Conservation (phyloP, 1,140 invertebrate species). For the Cardiocondyla obscurior region DNA sequence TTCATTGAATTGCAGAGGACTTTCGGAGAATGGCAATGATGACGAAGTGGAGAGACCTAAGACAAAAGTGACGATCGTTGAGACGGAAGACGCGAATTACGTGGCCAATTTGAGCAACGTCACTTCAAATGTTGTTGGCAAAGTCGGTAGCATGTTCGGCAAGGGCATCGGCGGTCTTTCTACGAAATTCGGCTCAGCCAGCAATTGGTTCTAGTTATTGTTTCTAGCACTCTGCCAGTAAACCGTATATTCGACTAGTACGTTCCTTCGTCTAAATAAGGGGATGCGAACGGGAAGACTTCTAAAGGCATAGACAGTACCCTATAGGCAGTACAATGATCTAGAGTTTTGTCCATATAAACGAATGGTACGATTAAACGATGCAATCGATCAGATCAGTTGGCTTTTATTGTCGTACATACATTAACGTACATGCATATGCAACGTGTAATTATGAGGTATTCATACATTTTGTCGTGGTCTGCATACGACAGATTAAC, state of each 20-base stretch:
- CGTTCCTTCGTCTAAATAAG: slow-evolving; percentile 74
- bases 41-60: slow-evolving; percentile 86
- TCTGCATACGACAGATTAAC: slow-evolving; percentile 34
- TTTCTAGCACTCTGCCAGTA: slow-evolving; percentile 69
- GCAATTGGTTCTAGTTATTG: slow-evolving; percentile 87
- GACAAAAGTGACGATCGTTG: slow-evolving; percentile 87
- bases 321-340: slow-evolving; percentile 53
- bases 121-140: slow-evolving; percentile 90
- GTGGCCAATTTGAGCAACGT: slow-evolving; percentile 88
- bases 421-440: slow-evolving; percentile 53
- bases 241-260: slow-evolving; percentile 70
- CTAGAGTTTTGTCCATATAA: slow-evolving; percentile 57
- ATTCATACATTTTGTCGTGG: slow-evolving; percentile 48
- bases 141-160: slow-evolving; percentile 92
- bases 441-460: slow-evolving; percentile 52
- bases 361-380: slow-evolving; percentile 34
- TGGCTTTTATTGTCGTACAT: slow-evolving; percentile 44
- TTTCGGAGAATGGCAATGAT: slow-evolving; percentile 87
- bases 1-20: slow-evolving; percentile 73
- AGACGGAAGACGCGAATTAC: slow-evolving; percentile 87
- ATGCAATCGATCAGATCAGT: slow-evolving; percentile 48
- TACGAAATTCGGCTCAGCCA: slow-evolving; percentile 90
- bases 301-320: slow-evolving; percentile 43
- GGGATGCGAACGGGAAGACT: slow-evolving; percentile 65
- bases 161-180: slow-evolving; percentile 92